These are phyloP conservation scores for Caenorhabditis sp. DNA, from an alignment of 2,888 invertebrate genomes.

Conservation along the genomic window DNA sequence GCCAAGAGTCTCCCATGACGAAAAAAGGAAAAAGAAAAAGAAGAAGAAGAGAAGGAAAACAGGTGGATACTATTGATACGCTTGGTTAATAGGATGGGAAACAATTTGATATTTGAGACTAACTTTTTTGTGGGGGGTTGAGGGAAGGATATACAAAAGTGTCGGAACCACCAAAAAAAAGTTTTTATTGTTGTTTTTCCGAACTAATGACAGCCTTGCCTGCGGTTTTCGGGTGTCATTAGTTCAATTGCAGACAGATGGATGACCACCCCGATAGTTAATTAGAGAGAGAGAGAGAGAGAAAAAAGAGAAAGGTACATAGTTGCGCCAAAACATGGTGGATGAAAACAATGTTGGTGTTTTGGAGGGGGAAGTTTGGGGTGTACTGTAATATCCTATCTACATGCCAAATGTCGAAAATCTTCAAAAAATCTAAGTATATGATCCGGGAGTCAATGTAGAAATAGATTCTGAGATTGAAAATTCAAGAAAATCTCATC, in stretches of 20 bases:
- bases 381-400: no score
- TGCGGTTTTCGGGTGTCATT: not conserved
- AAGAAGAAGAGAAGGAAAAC: not conserved
- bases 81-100: not conserved
- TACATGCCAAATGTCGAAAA: no score
- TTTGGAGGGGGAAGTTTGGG: no score
- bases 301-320: no score
- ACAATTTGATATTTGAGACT: not conserved
- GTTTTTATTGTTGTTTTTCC: not conserved
- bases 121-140: not conserved
- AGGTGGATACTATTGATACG: not conserved
- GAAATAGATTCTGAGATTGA: no score
- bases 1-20: not conserved
- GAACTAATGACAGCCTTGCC: not conserved
- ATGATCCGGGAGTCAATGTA: no score
- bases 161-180: not conserved
- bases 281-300: not conserved
- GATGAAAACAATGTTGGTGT: not conserved
- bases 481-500: no score
- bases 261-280: no score
- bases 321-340: not conserved
- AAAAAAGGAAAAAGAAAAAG: not conserved
- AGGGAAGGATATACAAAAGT: no score
- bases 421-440: no score
- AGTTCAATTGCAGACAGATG: not conserved